phyloP scores from a whole-genome alignment of 1,140 invertebrate species.

The Pomacea maculata region DNA sequence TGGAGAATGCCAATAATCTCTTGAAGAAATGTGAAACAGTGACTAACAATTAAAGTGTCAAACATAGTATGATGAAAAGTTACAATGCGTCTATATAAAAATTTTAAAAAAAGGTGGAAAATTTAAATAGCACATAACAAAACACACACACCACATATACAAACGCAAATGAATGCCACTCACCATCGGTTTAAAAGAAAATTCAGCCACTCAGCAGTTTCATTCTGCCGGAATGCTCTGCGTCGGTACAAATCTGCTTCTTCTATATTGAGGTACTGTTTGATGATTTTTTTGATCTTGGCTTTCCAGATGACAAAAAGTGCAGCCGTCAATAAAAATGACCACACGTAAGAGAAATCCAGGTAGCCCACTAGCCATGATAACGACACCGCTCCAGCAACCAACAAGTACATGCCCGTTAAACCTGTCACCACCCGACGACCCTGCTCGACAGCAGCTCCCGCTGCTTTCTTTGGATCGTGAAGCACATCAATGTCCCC shows the following conservation, averaged over 20 bases:
- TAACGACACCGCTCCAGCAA: constrained; percentile 39
- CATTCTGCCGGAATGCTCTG: constrained; percentile 67
- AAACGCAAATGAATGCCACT: constrained; percentile 31
- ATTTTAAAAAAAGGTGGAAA: not conserved
- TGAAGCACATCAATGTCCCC: constrained; percentile 21
- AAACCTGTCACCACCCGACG: constrained; percentile 34
- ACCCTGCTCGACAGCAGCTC: constrained; percentile 18
- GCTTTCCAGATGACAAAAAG: constrained; percentile 57
- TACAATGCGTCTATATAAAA: not conserved
- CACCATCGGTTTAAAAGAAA: constrained; percentile 70
- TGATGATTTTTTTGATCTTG: constrained; percentile 48
- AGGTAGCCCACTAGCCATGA: constrained; percentile 51
- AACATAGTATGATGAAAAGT: too few relatives aligned
- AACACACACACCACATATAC: not conserved
- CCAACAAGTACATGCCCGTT: constrained; percentile 51
- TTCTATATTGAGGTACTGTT: constrained; percentile 54
- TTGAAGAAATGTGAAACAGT: too few relatives aligned
- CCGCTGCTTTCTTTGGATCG: not conserved
- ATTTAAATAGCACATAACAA: not conserved
- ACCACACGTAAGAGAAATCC: constrained; percentile 53
- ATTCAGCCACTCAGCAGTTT: constrained; percentile 71
- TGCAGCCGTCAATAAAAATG: constrained; percentile 43
- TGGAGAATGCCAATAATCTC: too few relatives aligned
- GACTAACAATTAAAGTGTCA: not conserved
- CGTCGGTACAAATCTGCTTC: constrained; percentile 65